Evolutionary conservation across 2,888 invertebrate genomes (phyloP).

Genomic region (Laothoe populi): DNA sequence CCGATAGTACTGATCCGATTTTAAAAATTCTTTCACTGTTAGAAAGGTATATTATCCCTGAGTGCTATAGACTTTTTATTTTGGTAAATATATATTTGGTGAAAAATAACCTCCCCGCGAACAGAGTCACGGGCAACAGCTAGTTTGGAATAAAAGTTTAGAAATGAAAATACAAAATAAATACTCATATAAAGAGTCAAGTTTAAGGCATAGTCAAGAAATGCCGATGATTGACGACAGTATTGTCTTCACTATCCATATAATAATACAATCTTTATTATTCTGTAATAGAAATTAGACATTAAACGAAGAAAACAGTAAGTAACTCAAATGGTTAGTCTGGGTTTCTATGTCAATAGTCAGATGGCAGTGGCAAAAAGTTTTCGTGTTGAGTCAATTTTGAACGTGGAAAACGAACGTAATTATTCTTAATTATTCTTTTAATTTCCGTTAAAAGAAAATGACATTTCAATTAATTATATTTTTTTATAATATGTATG

Average conservation of each 20-base stretch:
- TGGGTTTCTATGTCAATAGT: conserved; percentile 14
- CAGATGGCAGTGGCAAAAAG: conserved; percentile 5
- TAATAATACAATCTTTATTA: conserved; percentile 6
- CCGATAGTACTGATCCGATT: too few relatives aligned
- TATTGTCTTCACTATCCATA: not conserved
- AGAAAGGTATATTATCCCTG: too few relatives aligned
- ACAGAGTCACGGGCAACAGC: too few relatives aligned
- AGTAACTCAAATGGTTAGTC: not conserved
- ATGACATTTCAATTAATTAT: not conserved
- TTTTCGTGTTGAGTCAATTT: not conserved
- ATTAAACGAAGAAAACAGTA: conserved; percentile 7
- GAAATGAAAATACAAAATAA: not conserved
- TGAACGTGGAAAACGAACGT: conserved; percentile 1
- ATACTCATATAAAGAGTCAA: not conserved
- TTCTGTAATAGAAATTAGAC: not conserved
- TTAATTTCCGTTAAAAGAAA: not conserved
- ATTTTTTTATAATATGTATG: not conserved
- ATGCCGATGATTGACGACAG: not conserved
- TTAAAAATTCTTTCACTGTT: too few relatives aligned
- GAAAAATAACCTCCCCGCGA: too few relatives aligned
- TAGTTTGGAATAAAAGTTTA: too few relatives aligned
- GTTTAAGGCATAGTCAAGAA: not conserved
- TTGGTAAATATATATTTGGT: too few relatives aligned
- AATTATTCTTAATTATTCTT: conserved; percentile 4
- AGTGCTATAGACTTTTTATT: too few relatives aligned